Conservation (phyloP, 2,797 vertebrate genomes). For the Molossus alvarezi region DNA sequence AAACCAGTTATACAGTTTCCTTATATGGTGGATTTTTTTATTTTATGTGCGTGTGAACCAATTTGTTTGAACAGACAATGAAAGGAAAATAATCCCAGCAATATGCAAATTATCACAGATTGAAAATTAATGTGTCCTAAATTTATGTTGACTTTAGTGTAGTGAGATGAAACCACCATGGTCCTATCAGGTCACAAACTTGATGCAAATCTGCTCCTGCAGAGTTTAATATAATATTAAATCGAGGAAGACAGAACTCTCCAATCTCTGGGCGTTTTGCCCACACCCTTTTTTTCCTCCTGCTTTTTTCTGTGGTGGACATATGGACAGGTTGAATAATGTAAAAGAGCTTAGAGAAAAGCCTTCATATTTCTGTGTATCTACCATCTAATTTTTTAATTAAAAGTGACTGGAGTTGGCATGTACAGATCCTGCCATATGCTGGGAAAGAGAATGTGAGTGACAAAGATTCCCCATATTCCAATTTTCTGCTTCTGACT, state of each 20-base stretch:
- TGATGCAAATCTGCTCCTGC: conserved; percentile 35
- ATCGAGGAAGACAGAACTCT: conserved; percentile 27
- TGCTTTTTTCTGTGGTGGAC: not conserved
- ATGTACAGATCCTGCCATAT: conserved; percentile 66
- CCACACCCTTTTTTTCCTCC: not conserved
- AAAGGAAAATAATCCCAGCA: conserved; percentile 13
- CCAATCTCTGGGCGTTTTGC: not conserved
- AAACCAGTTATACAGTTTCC: not conserved
- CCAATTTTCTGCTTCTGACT: conserved; percentile 72
- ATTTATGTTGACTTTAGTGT: conserved; percentile 19
- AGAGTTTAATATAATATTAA: conserved; percentile 16
- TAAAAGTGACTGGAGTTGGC: conserved; percentile 74
- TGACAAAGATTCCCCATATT: conserved; percentile 70
- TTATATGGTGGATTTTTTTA: not conserved
- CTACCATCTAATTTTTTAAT: conserved; percentile 76
- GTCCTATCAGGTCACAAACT: conserved; percentile 2
- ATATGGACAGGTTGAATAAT: conserved; percentile 78
- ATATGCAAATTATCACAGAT: not conserved
- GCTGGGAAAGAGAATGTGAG: conserved; percentile 69
- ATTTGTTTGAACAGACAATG: conserved; percentile 9
- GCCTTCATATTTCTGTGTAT: conserved; percentile 38
- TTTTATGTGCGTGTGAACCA: not conserved
- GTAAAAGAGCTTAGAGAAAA: conserved; percentile 70
- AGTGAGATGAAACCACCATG: not conserved
- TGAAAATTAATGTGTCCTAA: conserved; percentile 24